Percentiles rank a stretch among this genome's conserved stretches.
These are phyloP conservation scores for Onychostoma macrolepis DNA, from an alignment of 2,113 vertebrate species.

Conservation along the genomic window DNA sequence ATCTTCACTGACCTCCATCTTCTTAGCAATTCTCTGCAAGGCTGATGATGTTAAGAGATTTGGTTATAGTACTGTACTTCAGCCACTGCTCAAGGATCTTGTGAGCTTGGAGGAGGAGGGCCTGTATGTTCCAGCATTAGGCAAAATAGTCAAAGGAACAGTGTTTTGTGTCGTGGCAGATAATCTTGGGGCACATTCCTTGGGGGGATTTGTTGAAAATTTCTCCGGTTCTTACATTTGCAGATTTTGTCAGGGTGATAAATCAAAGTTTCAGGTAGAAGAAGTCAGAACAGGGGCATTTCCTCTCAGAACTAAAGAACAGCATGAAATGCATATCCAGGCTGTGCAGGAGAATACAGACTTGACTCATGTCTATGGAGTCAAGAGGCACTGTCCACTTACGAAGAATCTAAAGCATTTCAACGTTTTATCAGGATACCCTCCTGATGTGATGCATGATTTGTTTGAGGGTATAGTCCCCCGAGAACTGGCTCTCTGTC, in stretches of 20 bases:
- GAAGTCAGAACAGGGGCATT: neutral
- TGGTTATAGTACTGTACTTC: neutral
- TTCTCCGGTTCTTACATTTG: neutral
- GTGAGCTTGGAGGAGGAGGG: neutral
- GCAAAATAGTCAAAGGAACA: neutral
- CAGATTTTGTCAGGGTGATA: neutral
- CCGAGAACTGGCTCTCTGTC: neutral
- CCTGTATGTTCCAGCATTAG: neutral
- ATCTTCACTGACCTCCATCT: neutral
- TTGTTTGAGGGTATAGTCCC: conserved; percentile 17
- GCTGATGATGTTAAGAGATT: neutral
- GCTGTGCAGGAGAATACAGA: neutral
- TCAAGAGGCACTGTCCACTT: conserved; percentile 10
- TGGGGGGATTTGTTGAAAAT: neutral
- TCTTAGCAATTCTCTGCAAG: neutral
- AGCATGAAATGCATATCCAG: conserved; percentile 4
- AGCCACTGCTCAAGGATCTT: conserved; percentile 7
- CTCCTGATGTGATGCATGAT: neutral
- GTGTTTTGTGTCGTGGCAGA: neutral
- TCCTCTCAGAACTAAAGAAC: neutral
- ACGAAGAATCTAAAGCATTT: neutral
- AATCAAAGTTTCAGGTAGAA: neutral
- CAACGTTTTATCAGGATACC: neutral
- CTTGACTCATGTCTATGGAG: neutral
- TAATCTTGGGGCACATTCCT: neutral